Conservation (phyloP, 2,113 vertebrate species). For the Mesitornis unicolor region DNA sequence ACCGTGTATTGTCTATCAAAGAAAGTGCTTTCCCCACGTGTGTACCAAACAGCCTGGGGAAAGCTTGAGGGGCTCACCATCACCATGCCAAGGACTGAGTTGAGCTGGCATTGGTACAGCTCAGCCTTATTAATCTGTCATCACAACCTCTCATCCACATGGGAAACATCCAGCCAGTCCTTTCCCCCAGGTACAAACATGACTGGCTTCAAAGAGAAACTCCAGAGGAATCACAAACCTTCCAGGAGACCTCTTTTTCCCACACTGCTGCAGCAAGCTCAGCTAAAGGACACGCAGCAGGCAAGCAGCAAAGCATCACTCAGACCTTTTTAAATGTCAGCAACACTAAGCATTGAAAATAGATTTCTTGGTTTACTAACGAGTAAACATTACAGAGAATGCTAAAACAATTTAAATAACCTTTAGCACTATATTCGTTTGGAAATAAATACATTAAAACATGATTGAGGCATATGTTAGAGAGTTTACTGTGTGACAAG, state of each 20-base stretch:
- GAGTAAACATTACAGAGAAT: not conserved
- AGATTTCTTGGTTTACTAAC: not conserved
- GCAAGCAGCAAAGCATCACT: not conserved
- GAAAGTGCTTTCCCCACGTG: not conserved
- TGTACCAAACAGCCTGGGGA: not conserved
- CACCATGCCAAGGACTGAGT: accelerated
- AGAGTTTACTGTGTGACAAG: not conserved
- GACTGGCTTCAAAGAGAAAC: not conserved
- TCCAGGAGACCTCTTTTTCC: not conserved
- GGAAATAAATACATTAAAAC: not conserved
- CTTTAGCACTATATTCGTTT: not conserved
- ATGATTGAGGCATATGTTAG: not conserved
- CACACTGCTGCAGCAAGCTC: not conserved
- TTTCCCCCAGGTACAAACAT: not conserved
- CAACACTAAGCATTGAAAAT: not conserved
- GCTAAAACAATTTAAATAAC: not conserved
- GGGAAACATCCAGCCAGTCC: not conserved
- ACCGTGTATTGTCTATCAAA: not conserved
- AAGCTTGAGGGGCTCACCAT: not conserved
- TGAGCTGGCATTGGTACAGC: not conserved
- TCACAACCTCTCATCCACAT: not conserved
- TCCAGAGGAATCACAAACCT: not conserved
- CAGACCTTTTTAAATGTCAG: not conserved
- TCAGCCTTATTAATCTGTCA: too few species aligned
- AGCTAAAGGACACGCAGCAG: not conserved